Evolutionary conservation across 2,888 invertebrate species (phyloP).

Genomic region (Icerya purchasi): DNA sequence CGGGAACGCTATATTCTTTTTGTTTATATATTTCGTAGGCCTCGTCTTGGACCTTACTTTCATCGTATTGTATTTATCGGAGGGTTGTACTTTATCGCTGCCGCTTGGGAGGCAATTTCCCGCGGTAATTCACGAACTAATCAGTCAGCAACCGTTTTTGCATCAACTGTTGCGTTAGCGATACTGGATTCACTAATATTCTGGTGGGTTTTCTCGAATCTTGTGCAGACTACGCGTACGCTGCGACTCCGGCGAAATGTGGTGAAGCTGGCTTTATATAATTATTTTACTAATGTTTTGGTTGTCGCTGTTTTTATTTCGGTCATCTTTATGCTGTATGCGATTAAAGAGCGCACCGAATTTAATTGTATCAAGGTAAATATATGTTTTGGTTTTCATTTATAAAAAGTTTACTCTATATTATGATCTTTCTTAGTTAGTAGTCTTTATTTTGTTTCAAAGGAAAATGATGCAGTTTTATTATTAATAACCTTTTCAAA

Average conservation of each 20-base stretch:
- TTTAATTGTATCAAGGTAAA: slow-evolving; percentile 53
- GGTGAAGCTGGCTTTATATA: slow-evolving; percentile 70
- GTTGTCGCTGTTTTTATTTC: slow-evolving; percentile 79
- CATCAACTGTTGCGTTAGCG: slow-evolving; percentile 68
- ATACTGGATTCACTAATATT: slow-evolving; percentile 69
- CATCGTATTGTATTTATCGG: slow-evolving; percentile 74
- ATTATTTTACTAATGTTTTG: slow-evolving; percentile 83
- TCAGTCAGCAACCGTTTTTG: slow-evolving; percentile 38
- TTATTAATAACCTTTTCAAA: too few relatives aligned
- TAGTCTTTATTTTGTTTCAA: too few relatives aligned
- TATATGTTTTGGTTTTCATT: too few relatives aligned
- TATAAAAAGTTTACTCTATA: too few relatives aligned
- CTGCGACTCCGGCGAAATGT: slow-evolving; percentile 68
- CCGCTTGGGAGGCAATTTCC: slow-evolving; percentile 67
- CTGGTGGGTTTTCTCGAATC: slow-evolving; percentile 80
- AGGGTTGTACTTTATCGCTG: slow-evolving; percentile 57
- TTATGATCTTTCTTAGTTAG: too few relatives aligned
- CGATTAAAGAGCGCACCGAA: slow-evolving; percentile 62
- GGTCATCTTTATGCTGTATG: slow-evolving; percentile 81
- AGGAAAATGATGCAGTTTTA: too few relatives aligned
- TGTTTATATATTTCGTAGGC: slow-evolving; percentile 30
- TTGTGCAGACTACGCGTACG: slow-evolving; percentile 76
- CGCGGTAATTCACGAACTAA: slow-evolving; percentile 43
- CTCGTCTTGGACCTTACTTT: slow-evolving; percentile 67
- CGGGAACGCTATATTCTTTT: not conserved